Conservation (phyloP, 23 tunicate genomes). For the Trididemnum miniatum region DNA sequence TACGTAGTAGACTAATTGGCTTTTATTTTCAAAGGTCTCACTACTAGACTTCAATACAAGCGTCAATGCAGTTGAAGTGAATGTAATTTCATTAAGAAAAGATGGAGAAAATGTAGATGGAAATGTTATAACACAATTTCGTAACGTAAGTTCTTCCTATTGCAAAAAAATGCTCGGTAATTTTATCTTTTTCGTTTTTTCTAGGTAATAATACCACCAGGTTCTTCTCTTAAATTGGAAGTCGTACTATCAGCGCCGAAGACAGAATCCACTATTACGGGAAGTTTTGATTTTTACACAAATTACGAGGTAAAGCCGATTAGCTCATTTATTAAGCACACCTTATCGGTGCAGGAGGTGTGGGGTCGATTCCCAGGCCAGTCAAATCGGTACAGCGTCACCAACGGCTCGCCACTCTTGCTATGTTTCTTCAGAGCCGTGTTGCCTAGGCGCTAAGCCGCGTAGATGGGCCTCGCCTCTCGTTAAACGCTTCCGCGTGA, state of each 20-base stretch:
- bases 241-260: slow-evolving; percentile 54
- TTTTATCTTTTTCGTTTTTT: background rate
- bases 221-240: slow-evolving; percentile 40
- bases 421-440: too few species aligned
- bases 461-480: too few species aligned
- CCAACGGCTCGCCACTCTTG: too few species aligned
- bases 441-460: too few species aligned
- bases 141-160: slow-evolving; percentile 29
- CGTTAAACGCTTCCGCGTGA: too few species aligned
- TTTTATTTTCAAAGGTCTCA: slow-evolving; percentile 26
- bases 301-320: slow-evolving; percentile 77
- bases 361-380: too few species aligned
- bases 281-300: slow-evolving; percentile 42
- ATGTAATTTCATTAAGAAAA: slow-evolving; percentile 35
- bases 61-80: slow-evolving; percentile 31
- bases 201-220: slow-evolving; percentile 55
- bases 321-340: too few species aligned
- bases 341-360: too few species aligned
- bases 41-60: slow-evolving; percentile 47
- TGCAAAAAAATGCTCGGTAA: background rate
- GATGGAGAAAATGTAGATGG: slow-evolving; percentile 5
- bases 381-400: too few species aligned
- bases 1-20: too few species aligned
- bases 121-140: slow-evolving; percentile 3
- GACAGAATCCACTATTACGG: slow-evolving; percentile 46